phyloP scores from a whole-genome alignment of 1,140 invertebrate genomes.

The Magallana ariakensis region DNA sequence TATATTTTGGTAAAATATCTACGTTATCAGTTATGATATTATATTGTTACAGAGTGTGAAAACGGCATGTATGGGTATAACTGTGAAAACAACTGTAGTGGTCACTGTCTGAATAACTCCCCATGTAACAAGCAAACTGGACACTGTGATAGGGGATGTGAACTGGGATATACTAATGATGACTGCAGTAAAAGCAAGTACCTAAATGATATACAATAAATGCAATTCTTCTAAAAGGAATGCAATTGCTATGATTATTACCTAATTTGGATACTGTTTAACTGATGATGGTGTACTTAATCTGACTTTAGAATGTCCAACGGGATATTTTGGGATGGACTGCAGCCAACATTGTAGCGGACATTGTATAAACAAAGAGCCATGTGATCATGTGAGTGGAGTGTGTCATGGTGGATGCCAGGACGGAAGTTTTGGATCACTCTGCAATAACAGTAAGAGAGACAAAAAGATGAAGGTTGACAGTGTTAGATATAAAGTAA shows the following conservation, averaged over 20 bases:
- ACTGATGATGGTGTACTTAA: too few species aligned
- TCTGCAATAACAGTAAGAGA: background rate
- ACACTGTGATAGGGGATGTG: background rate
- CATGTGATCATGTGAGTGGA: background rate
- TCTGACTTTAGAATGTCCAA: background rate
- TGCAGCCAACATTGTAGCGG: background rate
- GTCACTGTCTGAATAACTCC: too few species aligned
- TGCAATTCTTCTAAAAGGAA: too few species aligned
- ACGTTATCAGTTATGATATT: too few species aligned
- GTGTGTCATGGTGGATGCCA: background rate
- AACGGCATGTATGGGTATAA: background rate
- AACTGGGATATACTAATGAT: too few species aligned
- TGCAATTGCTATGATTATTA: too few species aligned
- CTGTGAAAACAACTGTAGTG: background rate
- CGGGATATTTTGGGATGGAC: background rate
- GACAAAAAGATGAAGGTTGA: too few species aligned
- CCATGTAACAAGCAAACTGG: background rate
- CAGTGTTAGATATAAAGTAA: too few species aligned
- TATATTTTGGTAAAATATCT: too few species aligned
- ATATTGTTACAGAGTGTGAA: background rate
- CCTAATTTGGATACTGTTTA: too few species aligned
- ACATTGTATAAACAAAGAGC: background rate
- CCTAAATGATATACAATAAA: too few species aligned
- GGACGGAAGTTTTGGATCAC: background rate
- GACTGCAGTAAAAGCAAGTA: too few species aligned